Percentiles rank a stretch among this genome's conserved stretches.
phyloP scores from a whole-genome alignment of 2,113 vertebrate genomes.

The Coreoperca whiteheadi region DNA sequence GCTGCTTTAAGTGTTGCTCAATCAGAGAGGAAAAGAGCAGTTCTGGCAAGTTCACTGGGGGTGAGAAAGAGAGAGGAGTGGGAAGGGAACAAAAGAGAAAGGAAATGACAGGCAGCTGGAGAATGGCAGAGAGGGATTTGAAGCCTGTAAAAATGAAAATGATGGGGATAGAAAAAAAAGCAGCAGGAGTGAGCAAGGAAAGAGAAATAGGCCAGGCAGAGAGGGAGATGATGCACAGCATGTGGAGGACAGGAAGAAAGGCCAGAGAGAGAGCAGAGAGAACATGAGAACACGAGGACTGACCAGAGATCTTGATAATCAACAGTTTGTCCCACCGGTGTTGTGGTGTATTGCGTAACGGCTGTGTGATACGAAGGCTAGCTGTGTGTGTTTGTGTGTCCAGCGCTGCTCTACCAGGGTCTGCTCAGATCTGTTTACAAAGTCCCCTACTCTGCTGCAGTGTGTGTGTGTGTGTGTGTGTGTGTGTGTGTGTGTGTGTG shows the following conservation, averaged over 20 bases:
- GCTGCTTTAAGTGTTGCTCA: slow-evolving; percentile 58
- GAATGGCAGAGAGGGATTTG: slow-evolving; percentile 25
- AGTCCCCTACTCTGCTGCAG: slow-evolving; percentile 36
- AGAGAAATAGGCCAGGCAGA: slow-evolving; percentile 14
- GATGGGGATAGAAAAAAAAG: slow-evolving; percentile 3
- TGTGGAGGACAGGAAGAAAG: slow-evolving; percentile 25
- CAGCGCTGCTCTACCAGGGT: slow-evolving; percentile 16
- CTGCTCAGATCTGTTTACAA: slow-evolving; percentile 51
- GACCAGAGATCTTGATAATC: slow-evolving; percentile 31
- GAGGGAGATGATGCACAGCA: slow-evolving; percentile 28
- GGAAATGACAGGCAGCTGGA: slow-evolving; percentile 45
- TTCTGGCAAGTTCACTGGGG: slow-evolving; percentile 34
- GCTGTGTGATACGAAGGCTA: slow-evolving; percentile 12
- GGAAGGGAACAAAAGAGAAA: slow-evolving; percentile 27
- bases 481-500: neutral
- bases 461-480: slow-evolving; percentile 2
- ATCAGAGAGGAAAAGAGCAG: slow-evolving; percentile 30
- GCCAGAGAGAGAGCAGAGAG: slow-evolving; percentile 10
- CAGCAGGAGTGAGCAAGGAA: neutral
- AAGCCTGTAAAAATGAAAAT: slow-evolving; percentile 42
- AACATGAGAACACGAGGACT: slow-evolving; percentile 32
- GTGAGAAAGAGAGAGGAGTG: slow-evolving; percentile 30
- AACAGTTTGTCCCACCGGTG: slow-evolving; percentile 40
- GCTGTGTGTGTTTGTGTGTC: slow-evolving; percentile 36
- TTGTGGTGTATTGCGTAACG: slow-evolving; percentile 48